Evolutionary conservation across 1,140 invertebrate species (phyloP).

Genomic region (Pogonomyrmex californicus): DNA sequence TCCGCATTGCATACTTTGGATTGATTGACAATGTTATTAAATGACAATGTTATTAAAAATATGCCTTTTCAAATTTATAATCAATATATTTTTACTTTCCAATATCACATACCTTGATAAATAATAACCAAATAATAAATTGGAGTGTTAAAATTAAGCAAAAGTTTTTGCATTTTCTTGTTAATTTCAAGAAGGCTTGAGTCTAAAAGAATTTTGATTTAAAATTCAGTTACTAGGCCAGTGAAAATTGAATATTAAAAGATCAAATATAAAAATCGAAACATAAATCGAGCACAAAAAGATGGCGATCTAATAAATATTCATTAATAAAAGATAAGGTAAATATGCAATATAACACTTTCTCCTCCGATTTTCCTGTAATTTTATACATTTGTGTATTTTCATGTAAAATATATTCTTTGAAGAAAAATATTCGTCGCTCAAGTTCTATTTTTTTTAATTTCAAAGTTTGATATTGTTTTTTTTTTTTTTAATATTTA

Average conservation of each 20-base stretch:
- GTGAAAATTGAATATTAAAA: constrained; percentile 20
- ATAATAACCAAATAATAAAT: not conserved
- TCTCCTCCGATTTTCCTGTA: too few species aligned
- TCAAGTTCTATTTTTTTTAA: too few species aligned
- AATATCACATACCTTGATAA: too few species aligned
- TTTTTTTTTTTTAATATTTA: too few species aligned
- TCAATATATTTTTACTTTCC: not conserved
- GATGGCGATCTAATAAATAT: not conserved
- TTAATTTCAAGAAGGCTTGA: constrained; percentile 4
- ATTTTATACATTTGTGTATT: too few species aligned
- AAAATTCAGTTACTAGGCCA: not conserved
- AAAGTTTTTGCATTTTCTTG: not conserved
- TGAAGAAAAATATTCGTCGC: too few species aligned
- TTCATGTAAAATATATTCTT: too few species aligned
- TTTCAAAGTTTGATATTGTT: too few species aligned
- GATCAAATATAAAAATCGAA: too few species aligned
- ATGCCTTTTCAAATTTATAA: not conserved
- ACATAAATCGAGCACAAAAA: not conserved
- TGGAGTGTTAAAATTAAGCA: not conserved
- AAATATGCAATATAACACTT: too few species aligned
- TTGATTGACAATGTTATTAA: not conserved
- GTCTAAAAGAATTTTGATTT: not conserved
- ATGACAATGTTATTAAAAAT: not conserved
- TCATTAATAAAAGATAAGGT: not conserved
- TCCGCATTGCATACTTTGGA: not conserved